Evolutionary conservation across 2,113 vertebrate species (phyloP), one percentile per base, ranked within the genome.

Genomic region (Pseudopodoces humilis): DNA sequence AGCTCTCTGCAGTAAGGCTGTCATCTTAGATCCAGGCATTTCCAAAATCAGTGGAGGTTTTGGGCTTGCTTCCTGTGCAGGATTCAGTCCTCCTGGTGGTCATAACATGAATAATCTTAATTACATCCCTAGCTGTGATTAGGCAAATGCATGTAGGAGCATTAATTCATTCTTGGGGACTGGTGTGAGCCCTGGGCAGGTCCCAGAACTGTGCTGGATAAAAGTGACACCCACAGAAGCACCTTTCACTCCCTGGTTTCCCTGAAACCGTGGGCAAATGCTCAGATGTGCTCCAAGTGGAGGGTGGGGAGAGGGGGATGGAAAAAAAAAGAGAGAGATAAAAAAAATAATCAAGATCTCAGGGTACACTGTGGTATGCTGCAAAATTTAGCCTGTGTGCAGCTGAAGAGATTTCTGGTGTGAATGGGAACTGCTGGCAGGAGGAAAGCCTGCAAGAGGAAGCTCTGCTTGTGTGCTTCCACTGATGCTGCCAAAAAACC

Each of bases 351-450:
- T 49, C 35, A 23, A 52, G 39, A 89, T 89, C 78, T 85, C 58
- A 30, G 63, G 50, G 84, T 68, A 94, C 84, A 79, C 37, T 69
- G 20, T 87, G 92, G 4, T 82, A 68, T 64, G 82, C 84, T 96
- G 92, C 87, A 95, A 95, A 96, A 96, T 87, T 90, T 90, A 95
- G 92, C 74, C 62, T 70, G 37, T 2, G 15, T 87, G 87, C 89
- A 94, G 91, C 93, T 91, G 96, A 92, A 82, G 83, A 88, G 56
- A 86, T 50, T 74, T 50, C 70, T 95, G 94, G 93, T 87, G 84
- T 83, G 94, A 96, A 91, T 1, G 5, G 75, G 70, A 97, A 69
- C 91, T 91, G 93, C 91, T 96, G 91, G 91, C 89, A 91, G 70
- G 33, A 81, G 41, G 47, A 81, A 87, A 82, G 62, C 28, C 84